Base-by-base conservation (phyloP, 2,888 invertebrate genomes). In the Ophion obscuratus region DNA sequence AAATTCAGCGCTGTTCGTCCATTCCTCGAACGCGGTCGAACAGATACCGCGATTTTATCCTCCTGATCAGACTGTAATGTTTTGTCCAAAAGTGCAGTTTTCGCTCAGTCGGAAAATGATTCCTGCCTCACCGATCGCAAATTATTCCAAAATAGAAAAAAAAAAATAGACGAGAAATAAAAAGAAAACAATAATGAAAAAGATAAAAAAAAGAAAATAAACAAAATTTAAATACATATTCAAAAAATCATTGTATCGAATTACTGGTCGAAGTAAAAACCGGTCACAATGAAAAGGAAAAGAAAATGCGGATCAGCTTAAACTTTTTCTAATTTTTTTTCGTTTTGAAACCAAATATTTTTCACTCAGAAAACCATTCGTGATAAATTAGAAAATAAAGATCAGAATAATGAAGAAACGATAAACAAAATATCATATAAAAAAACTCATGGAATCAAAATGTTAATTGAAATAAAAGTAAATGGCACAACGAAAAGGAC, bases 1-100 rank as follows among this genome's bases (percentile, higher is more conserved):
- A 31, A 47, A 47, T 68, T 78, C 40, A 53, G 31, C 62, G n/a
- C 71, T 73, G 17, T 66, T 83, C 67, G 74, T 24, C 44, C 61
- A 44, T 64, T 17, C 4, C 71, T 66, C 24, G 27, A 36, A 2
- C 11, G 5, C 24, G 36, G 17, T 40, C 57, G n/a, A 44, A 14
- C 40, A 59, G 73, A 44, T 44, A 57, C 47, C 64, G 57, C 53
- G 20, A 66, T 73, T 73, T 17, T 24, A 61, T 61, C 61, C 0
- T 10, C 24, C 61, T n/a, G 61, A n/a, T 61, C 61, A 61, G 24
- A 61, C 61, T 61, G 7, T 9, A 5, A n/a, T 3, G 31, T 64
- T 73, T 20, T 10, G 2, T 64, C 36, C 3, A 20, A 20, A 61
- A 5, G 7, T 20, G 9, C 61, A 1, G 4, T 61, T 61, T 61